Conservation (phyloP, 2,797 vertebrate species). For the Lagorchestes hirsutus region DNA sequence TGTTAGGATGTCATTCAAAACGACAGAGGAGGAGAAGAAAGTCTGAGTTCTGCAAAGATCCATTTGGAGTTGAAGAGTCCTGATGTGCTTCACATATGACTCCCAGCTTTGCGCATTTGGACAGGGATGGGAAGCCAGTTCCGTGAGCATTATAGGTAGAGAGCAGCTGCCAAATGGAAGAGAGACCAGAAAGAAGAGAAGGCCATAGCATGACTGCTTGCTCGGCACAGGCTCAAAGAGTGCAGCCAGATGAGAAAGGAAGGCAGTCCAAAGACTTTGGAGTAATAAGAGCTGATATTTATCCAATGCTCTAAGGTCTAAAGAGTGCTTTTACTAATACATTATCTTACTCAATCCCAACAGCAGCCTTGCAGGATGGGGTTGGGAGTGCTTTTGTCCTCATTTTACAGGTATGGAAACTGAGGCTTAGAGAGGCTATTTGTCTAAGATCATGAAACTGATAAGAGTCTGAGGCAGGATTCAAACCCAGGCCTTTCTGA, state of each 20-base stretch:
- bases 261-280: background rate
- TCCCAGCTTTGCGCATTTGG: background rate
- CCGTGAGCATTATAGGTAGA: background rate
- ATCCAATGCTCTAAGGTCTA: background rate
- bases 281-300: background rate
- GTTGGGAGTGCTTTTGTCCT: background rate
- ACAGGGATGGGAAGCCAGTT: conserved; percentile 6
- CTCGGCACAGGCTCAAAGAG: background rate
- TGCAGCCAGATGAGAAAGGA: background rate
- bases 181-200: background rate
- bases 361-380: background rate
- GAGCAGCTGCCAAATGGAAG: background rate
- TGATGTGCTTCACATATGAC: background rate
- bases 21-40: background rate
- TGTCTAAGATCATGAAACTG: background rate
- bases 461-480: background rate
- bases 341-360: background rate
- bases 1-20: background rate
- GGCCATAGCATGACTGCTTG: background rate
- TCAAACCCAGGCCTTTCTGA: background rate
- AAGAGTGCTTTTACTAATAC: background rate
- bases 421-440: background rate
- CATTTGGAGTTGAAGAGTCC: background rate
- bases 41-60: background rate
- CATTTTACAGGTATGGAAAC: background rate